Conservation (phyloP, 2,113 vertebrate genomes). For the Psittacara wagleri region DNA sequence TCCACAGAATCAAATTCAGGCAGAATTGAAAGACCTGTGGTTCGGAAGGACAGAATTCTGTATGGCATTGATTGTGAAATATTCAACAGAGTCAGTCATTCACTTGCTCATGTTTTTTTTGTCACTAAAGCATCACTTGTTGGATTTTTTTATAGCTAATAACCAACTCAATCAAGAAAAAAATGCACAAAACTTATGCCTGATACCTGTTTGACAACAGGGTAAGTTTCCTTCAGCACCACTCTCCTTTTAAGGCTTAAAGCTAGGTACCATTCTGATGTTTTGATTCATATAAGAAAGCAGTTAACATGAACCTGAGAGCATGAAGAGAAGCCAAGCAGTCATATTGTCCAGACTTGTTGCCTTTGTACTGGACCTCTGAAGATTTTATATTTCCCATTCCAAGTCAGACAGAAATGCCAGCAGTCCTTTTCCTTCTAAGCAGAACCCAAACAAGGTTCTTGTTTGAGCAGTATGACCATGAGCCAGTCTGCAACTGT, state of each 20-base stretch:
- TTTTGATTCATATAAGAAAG: neutral
- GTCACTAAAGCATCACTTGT: neutral
- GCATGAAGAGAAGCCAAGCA: neutral
- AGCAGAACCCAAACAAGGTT: conserved; percentile 26
- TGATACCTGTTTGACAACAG: neutral
- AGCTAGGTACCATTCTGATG: neutral
- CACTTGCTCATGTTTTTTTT: neutral
- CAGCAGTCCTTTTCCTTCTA: neutral
- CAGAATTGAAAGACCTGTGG: neutral
- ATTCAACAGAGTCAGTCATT: neutral
- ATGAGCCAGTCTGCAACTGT: neutral
- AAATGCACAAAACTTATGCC: neutral
- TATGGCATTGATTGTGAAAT: neutral
- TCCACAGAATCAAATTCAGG: neutral
- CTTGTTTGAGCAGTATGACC: neutral
- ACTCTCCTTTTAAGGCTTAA: neutral
- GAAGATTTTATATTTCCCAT: neutral
- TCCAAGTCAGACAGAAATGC: conserved; percentile 1
- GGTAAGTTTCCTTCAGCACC: neutral
- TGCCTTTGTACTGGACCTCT: neutral
- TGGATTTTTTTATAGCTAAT: neutral
- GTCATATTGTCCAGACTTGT: neutral
- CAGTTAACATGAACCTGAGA: neutral
- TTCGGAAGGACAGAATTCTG: neutral
- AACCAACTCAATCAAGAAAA: neutral